Conservation (phyloP, 2,797 vertebrate genomes). For the Neoniphon sammara region DNA sequence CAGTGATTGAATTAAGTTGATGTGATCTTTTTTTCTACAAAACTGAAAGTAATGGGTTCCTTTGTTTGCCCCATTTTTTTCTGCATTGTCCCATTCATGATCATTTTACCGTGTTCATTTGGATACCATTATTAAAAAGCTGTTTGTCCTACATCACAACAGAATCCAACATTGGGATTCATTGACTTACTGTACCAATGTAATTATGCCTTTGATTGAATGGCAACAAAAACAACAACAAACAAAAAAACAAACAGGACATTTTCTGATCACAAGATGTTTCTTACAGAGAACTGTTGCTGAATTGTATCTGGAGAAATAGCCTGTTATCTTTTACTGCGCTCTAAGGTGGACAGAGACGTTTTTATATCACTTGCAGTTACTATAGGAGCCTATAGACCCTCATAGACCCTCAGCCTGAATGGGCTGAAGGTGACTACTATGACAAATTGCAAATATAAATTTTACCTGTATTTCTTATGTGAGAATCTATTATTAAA, state of each 20-base stretch:
- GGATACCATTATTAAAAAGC: slow-evolving; percentile 8
- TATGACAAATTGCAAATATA: slow-evolving; percentile 64
- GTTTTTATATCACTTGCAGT: slow-evolving; percentile 66
- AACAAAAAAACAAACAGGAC: slow-evolving; percentile 18
- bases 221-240: no score
- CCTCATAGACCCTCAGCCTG: slow-evolving; percentile 45
- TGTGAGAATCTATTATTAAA: slow-evolving; percentile 76
- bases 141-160: slow-evolving; percentile 11
- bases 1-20: background rate
- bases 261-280: slow-evolving; percentile 26
- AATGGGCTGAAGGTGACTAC: slow-evolving; percentile 62
- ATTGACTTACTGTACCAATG: slow-evolving; percentile 10
- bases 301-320: slow-evolving; percentile 23
- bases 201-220: slow-evolving; percentile 34
- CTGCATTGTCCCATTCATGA: background rate
- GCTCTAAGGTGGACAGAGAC: slow-evolving; percentile 55
- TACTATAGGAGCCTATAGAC: slow-evolving; percentile 62
- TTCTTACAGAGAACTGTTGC: slow-evolving; percentile 30
- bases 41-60: background rate
- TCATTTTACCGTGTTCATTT: slow-evolving; percentile 22
- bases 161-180: slow-evolving; percentile 14
- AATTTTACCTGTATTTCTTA: slow-evolving; percentile 74
- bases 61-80: background rate
- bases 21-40: background rate
- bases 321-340: slow-evolving; percentile 34